Percentiles rank a stretch among this genome's conserved stretches.
These are phyloP conservation scores for Thereva unica DNA, from an alignment of 2,888 invertebrate genomes.

Conservation along the genomic window DNA sequence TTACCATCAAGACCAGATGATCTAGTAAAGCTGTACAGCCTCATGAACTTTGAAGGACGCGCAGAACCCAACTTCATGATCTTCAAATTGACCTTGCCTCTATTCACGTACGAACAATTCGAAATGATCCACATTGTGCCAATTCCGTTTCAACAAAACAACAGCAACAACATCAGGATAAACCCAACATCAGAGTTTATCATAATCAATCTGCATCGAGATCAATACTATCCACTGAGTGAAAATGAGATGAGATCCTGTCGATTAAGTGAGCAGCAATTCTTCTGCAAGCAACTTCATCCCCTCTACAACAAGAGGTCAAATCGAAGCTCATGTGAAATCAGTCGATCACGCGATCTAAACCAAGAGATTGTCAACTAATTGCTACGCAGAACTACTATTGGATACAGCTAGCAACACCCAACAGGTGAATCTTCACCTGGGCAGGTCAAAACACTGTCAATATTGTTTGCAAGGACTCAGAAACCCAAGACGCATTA, in stretches of 20 bases:
- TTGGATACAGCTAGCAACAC: too few species aligned
- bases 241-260: not conserved
- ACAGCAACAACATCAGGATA: too few species aligned
- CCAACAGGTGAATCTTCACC: too few species aligned
- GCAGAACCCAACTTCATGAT: not conserved
- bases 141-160: too few species aligned
- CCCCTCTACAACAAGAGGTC: conserved; percentile 1
- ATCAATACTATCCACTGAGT: conserved; percentile 3
- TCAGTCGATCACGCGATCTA: too few species aligned
- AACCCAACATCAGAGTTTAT: too few species aligned
- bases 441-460: not conserved
- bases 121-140: too few species aligned
- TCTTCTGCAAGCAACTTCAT: conserved; percentile 3
- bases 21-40: not conserved
- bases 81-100: too few species aligned
- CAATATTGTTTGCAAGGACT: not conserved
- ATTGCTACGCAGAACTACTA: not conserved
- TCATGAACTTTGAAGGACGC: not conserved
- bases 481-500: not conserved
- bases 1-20: not conserved
- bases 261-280: not conserved
- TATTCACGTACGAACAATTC: too few species aligned
- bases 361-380: not conserved
- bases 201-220: not conserved
- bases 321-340: not conserved